phyloP scores from a whole-genome alignment of 2,888 invertebrate genomes.

The Calameuta idolon region DNA sequence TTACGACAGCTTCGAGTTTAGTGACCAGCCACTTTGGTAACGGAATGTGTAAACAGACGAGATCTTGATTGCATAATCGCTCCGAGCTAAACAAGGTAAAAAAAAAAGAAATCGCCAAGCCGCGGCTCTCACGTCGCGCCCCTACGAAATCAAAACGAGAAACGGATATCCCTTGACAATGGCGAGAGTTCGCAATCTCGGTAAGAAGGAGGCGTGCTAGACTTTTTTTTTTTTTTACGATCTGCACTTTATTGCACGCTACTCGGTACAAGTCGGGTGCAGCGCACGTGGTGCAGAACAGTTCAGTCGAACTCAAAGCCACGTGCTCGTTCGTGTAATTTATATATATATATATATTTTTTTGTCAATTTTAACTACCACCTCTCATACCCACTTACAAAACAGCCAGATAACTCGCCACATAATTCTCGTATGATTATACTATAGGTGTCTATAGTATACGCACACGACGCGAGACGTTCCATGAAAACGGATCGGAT shows the following conservation, averaged over 20 bases:
- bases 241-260: constrained; percentile 26
- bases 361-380: neutral
- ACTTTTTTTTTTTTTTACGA: constrained; percentile 30
- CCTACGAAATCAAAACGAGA: neutral
- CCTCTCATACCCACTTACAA: neutral
- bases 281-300: constrained; percentile 31
- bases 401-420: neutral
- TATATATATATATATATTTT: neutral
- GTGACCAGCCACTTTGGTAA: neutral
- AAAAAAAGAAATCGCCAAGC: neutral
- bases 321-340: neutral
- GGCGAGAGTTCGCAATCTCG: constrained; percentile 3
- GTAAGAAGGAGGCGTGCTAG: constrained; percentile 17
- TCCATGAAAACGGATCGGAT: neutral
- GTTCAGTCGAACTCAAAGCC: constrained; percentile 6
- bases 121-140: neutral
- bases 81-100: neutral
- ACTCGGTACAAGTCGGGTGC: constrained; percentile 19
- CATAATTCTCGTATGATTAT: neutral
- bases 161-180: neutral
- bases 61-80: neutral
- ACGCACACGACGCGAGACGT: neutral
- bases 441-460: neutral
- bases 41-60: neutral
- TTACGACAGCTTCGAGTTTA: neutral